Evolutionary conservation across 2,113 vertebrate species (phyloP).

Genomic region (Petaurus breviceps): DNA sequence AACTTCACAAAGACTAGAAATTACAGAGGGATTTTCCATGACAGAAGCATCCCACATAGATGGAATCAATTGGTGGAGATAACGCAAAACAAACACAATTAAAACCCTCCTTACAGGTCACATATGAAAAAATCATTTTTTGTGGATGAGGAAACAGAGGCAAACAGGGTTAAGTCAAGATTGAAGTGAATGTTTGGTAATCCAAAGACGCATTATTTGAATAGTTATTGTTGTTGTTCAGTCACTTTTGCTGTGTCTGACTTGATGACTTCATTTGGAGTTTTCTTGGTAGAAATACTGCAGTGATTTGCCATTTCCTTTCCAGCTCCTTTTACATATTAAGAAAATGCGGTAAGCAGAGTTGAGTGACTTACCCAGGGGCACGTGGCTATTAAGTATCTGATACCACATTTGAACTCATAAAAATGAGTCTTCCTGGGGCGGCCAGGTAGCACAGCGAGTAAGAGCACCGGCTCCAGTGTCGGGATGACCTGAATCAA

Average conservation of each 20-base stretch:
- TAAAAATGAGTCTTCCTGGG: background rate
- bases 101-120: background rate
- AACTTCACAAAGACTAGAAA: background rate
- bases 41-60: background rate
- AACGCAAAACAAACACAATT: background rate
- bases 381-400: background rate
- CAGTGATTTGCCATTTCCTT: background rate
- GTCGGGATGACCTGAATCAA: too few species aligned
- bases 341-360: background rate
- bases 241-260: background rate
- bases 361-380: background rate
- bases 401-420: background rate
- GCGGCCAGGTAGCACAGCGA: too few species aligned
- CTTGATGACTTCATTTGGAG: background rate
- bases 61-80: background rate
- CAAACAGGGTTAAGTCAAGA: background rate
- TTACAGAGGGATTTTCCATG: background rate
- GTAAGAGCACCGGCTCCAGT: too few species aligned
- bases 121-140: background rate
- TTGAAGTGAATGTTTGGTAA: background rate
- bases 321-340: background rate
- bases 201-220: background rate
- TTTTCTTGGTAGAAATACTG: background rate
- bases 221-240: background rate
- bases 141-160: background rate